Base-by-base conservation (phyloP, 2,797 vertebrate species). In the Rhinoraja longicauda region DNA sequence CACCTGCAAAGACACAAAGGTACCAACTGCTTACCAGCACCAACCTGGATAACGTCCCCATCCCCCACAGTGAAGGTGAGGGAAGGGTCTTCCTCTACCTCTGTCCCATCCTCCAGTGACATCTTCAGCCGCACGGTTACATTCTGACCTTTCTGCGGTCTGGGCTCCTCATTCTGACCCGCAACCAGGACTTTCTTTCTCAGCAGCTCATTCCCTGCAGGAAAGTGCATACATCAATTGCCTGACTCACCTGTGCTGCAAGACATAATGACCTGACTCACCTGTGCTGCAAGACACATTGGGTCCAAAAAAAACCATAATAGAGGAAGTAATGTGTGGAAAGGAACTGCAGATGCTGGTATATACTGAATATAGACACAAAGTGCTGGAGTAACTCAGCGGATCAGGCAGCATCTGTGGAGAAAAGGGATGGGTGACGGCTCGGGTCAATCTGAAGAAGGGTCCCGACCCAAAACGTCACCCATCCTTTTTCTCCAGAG, bases 11-110 rank as follows among this genome's bases (percentile, higher is more conserved):
- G 7, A 59, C n/a, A 93, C 10, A 0, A 3, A 79, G 19, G 45
- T 7, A 59, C 29, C 21, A 64, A 59, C 32, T 39, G 15, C 24
- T 1, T 3, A 13, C 24, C 45, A 29, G 79, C 0, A 2, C 76
- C 75, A 94, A 99, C 99, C 97, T 99, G 99, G 78, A 99, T 96
- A 76, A 99, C 97, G 0, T 99, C 98, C 0, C 98, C 97, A 93
- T 99, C 98, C 19, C 99, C 98, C 79, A 99, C 93, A 0, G 98
- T 98, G 94, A 99, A 99, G 70, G 94, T 93, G 73, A 98, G 95
- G 15, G 95, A 93, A 0, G 95, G 94, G n/a, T 96, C 95, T 92
- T 98, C 97, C 81, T 97, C 97, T 29, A 98, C 95, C 8, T 96
- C 94, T 0, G 95, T 96, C 92, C 97, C 97, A 0, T 97, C 97